Evolutionary conservation across 2,797 vertebrate genomes (phyloP).

Genomic region (Rhodeus uyekii): DNA sequence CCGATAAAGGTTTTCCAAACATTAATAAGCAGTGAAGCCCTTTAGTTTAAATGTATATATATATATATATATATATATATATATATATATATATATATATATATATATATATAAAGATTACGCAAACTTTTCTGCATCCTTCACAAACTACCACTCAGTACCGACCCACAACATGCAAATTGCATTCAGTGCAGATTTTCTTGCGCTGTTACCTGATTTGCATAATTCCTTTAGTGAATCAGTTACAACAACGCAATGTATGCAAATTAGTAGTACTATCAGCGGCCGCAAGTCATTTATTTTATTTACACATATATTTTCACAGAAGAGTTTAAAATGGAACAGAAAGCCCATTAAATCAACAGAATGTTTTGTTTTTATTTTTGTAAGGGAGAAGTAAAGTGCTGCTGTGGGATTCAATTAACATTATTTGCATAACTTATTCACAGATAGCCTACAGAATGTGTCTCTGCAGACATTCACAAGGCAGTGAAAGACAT

Average conservation of each 20-base stretch:
- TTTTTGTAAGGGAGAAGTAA: conserved; percentile 25
- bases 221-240: conserved; percentile 28
- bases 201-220: background rate
- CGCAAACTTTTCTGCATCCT: background rate
- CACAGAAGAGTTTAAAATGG: conserved; percentile 1
- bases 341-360: conserved; percentile 24
- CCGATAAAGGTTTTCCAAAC: background rate
- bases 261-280: conserved; percentile 22
- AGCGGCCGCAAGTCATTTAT: background rate
- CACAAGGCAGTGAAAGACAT: background rate
- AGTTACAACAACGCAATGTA: background rate
- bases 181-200: background rate
- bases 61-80: no score
- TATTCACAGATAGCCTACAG: conserved; percentile 9
- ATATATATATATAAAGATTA: no score
- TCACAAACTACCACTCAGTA: background rate
- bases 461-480: conserved; percentile 21
- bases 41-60: background rate
- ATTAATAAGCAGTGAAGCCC: background rate
- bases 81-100: no score
- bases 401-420: conserved; percentile 9
- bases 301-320: conserved; percentile 20
- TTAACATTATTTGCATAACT: conserved; percentile 36
- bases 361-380: conserved; percentile 26
- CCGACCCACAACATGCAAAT: background rate